These are phyloP conservation scores for Andrena marginata DNA, from an alignment of 2,888 invertebrate genomes.

Conservation along the genomic window DNA sequence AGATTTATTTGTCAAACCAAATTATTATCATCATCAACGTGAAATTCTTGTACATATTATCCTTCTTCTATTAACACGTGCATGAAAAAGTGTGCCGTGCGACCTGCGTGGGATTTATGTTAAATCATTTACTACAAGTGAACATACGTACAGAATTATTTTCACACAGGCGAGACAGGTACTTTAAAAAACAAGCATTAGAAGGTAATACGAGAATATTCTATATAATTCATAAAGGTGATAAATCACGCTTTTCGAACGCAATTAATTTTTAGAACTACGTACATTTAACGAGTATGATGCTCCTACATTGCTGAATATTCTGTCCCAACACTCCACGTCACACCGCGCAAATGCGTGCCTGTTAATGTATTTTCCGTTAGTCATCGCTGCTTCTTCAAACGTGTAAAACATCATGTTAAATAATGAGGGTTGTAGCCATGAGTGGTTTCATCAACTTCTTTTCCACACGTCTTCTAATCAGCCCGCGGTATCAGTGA, in stretches of 20 bases:
- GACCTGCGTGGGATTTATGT: too few relatives aligned
- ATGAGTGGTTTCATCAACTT: background rate
- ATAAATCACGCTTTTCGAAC: too few relatives aligned
- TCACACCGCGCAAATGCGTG: slow-evolving; percentile 17
- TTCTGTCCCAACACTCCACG: background rate
- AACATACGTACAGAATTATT: background rate
- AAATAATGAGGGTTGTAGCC: slow-evolving; percentile 8
- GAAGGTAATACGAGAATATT: background rate
- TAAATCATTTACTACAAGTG: too few relatives aligned
- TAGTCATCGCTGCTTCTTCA: slow-evolving; percentile 11
- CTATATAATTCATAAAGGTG: background rate
- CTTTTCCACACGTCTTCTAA: slow-evolving; percentile 16
- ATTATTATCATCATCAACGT: too few relatives aligned
- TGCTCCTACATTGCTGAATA: background rate
- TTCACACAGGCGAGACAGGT: background rate
- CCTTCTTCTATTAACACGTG: too few relatives aligned
- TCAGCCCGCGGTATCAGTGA: slow-evolving; percentile 14
- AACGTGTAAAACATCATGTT: background rate
- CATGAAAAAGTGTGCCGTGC: too few relatives aligned
- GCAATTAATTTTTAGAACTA: too few relatives aligned
- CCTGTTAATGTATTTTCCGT: slow-evolving; percentile 17
- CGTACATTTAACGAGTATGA: too few relatives aligned
- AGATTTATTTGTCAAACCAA: too few relatives aligned
- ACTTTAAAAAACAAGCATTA: background rate
- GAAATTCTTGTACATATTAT: too few relatives aligned